A percentile compares a stretch with the other conserved stretches of the same genome.
These are phyloP conservation scores for Ganaspis brasiliensis DNA, from an alignment of 2,888 invertebrate genomes.

Conservation along the genomic window DNA sequence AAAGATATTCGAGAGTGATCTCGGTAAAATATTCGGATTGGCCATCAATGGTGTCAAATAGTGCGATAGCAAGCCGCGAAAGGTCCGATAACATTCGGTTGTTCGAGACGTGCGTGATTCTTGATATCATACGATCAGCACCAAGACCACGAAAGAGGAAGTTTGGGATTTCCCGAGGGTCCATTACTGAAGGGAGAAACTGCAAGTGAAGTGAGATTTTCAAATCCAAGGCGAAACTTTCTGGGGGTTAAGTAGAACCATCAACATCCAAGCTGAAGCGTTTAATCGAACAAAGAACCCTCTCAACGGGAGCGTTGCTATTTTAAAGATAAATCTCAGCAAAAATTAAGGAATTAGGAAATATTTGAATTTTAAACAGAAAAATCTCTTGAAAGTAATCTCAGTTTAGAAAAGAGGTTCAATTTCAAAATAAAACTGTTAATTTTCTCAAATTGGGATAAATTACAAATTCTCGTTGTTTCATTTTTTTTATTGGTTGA, in stretches of 20 bases:
- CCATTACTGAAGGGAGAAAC: conserved; percentile 22
- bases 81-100: conserved; percentile 20
- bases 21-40: conserved; percentile 49
- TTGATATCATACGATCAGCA: conserved; percentile 59
- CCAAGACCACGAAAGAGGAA: conserved; percentile 49
- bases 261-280: conserved; percentile 17
- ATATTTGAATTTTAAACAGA: too few relatives aligned
- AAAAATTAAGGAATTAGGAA: too few relatives aligned
- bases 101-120: conserved; percentile 47
- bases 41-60: conserved; percentile 16
- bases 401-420: too few relatives aligned
- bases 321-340: neutral
- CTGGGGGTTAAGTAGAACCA: conserved; percentile 6
- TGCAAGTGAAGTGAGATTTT: conserved; percentile 42
- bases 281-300: conserved; percentile 32
- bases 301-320: neutral
- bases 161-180: conserved; percentile 12
- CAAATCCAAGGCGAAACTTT: conserved; percentile 21
- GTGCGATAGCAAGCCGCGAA: conserved; percentile 26
- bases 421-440: too few relatives aligned
- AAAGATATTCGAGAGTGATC: conserved; percentile 46
- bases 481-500: too few relatives aligned
- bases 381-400: too few relatives aligned
- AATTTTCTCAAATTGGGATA: too few relatives aligned
- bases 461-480: too few relatives aligned